Base-by-base conservation (phyloP, 2,113 vertebrate genomes). In the Corvus moneduloides region DNA sequence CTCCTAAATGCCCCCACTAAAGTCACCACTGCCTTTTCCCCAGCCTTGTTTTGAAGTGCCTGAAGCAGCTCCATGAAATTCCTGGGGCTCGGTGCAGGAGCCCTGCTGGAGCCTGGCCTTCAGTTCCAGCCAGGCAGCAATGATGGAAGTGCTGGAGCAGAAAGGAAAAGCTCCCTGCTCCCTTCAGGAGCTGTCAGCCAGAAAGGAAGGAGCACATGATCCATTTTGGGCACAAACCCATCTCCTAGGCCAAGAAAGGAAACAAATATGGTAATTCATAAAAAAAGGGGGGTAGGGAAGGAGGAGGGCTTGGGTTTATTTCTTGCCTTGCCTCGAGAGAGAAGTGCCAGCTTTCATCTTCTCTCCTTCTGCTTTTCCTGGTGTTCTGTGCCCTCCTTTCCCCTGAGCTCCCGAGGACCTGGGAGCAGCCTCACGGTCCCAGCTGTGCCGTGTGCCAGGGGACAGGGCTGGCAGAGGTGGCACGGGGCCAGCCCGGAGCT, bases 301-400 rank as follows among this genome's bases (percentile, higher is more conserved):
- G 48, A 20, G 19, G 56, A 28, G 27, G 43, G 39, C 37, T 89
- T 18, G 49, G 58, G 6, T 96, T 94, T 72, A 91, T 92, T 95
- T 95, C 84, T 72, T 93, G 89, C 81, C 46, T 72, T 39, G 94
- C 94, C 95, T 96, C 12, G 0, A 93, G 94, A 94, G 59, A 91
- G 54, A 95, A 94, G 80, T 97, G 96, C 80, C 90, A 97, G 66
- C 89, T 93, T 75, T 95, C 89, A 95, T 97, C 77, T 95, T 26
- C 84, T 49, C 85, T 88, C 33, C 55, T 80, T 48, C 28, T 75
- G 52, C 78, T 58, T 59, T 30, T 43, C 81, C 66, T 54, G 59
- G 37, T 79, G 30, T 43, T 79, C 74, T 30, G 33, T 95, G 77
- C 12, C 54, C 62, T 90, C 56, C 35, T 89, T 96, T 79, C 22